These are phyloP conservation scores for Agrypnia vestita DNA, from an alignment of 1,140 invertebrate species.

Conservation along the genomic window DNA sequence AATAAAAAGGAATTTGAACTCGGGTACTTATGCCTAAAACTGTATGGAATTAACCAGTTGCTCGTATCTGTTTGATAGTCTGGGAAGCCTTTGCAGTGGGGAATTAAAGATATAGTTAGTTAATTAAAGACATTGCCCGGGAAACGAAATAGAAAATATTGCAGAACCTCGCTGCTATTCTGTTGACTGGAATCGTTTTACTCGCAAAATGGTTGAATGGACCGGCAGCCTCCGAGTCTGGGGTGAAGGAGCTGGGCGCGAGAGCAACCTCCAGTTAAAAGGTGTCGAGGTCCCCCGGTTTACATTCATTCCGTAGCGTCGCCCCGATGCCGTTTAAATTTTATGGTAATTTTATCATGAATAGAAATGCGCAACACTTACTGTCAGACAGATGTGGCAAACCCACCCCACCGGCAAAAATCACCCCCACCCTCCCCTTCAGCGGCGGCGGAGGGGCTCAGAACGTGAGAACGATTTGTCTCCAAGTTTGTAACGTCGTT, in stretches of 20 bases:
- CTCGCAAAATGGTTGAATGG: slow-evolving; percentile 24
- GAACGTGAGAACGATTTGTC: slow-evolving; percentile 31
- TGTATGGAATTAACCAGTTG: no score
- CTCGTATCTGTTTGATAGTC: no score
- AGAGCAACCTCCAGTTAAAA: slow-evolving; percentile 20
- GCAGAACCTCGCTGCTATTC: background rate
- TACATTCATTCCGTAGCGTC: slow-evolving; percentile 58
- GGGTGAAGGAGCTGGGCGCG: background rate
- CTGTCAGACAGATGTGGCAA: slow-evolving; percentile 53
- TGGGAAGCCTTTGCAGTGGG: no score
- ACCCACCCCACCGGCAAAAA: background rate
- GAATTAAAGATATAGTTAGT: no score
- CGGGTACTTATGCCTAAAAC: no score
- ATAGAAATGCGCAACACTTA: slow-evolving; percentile 60
- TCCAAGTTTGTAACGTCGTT: background rate
- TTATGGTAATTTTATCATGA: slow-evolving; percentile 61
- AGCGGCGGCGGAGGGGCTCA: background rate
- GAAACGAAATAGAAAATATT: no score
- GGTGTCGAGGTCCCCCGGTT: slow-evolving; percentile 37
- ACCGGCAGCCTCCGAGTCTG: background rate
- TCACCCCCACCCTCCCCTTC: background rate
- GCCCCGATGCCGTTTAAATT: slow-evolving; percentile 58
- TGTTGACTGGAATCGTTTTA: background rate
- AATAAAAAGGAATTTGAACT: no score
- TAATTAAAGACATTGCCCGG: no score